Evolutionary conservation across 2,888 invertebrate species (phyloP).

Genomic region (Bursaphelenchus okinawaensis): DNA sequence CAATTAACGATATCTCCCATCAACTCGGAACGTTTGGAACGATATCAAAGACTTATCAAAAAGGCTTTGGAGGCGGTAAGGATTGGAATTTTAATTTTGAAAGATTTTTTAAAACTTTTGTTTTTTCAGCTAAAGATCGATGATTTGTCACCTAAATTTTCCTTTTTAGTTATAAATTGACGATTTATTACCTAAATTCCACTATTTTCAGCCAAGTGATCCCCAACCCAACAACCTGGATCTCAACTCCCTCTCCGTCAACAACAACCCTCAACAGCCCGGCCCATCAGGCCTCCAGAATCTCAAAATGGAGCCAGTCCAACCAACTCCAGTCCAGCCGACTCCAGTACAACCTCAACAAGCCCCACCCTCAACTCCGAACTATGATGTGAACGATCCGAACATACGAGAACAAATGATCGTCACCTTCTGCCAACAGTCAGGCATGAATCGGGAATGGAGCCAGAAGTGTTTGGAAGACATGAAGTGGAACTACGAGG

Average conservation of each 20-base stretch:
- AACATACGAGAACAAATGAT: constrained; percentile 36
- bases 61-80: constrained; percentile 22
- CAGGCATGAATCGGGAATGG: constrained; percentile 48
- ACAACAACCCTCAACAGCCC: neutral
- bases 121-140: no score
- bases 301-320: neutral
- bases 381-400: constrained; percentile 29
- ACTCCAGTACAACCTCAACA: constrained; percentile 1
- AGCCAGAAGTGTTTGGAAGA: constrained; percentile 47
- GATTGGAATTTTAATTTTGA: constrained; percentile 12
- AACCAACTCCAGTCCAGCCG: neutral
- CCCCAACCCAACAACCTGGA: constrained; percentile 5
- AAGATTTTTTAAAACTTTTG: no score
- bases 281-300: constrained; percentile 4
- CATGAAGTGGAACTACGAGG: constrained; percentile 42
- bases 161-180: neutral
- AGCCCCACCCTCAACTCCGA: constrained; percentile 24
- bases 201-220: constrained; percentile 10
- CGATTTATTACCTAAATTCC: no score
- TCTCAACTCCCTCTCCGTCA: neutral
- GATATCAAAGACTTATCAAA: constrained; percentile 36
- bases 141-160: no score
- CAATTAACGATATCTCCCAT: constrained; percentile 62
- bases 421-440: constrained; percentile 35
- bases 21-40: constrained; percentile 30